These are phyloP conservation scores for Chondrosia reniformis DNA, from an alignment of 37 sponge, comb jelly and placozoan genomes.

Conservation along the genomic window DNA sequence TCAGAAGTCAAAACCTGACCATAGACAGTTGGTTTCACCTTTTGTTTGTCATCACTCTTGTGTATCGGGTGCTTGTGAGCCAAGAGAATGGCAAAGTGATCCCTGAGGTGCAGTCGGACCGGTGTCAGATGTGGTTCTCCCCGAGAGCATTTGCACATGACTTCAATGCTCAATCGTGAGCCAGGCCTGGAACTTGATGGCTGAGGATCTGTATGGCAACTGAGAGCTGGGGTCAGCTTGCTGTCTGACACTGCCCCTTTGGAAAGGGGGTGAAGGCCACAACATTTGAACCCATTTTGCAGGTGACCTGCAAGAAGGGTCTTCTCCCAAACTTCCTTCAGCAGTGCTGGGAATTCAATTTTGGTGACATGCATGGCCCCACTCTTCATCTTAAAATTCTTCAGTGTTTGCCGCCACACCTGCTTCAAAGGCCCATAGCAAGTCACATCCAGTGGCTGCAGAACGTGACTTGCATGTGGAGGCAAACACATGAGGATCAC, in stretches of 20 bases:
- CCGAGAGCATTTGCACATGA: background rate
- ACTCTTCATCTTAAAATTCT: too few species aligned
- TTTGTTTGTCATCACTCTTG: slow-evolving; percentile 5
- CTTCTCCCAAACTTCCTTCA: too few species aligned
- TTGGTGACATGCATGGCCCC: too few species aligned
- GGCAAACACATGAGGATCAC: slow-evolving; percentile 35
- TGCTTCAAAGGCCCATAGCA: slow-evolving; percentile 28
- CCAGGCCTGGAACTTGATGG: background rate
- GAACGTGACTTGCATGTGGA: slow-evolving; percentile 32
- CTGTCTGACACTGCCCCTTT: background rate
- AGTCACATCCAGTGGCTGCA: slow-evolving; percentile 42
- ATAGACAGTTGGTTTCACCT: slow-evolving; percentile 6
- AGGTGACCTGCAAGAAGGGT: too few species aligned
- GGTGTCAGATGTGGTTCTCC: slow-evolving; percentile 3
- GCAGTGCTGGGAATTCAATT: too few species aligned
- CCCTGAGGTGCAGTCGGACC: background rate
- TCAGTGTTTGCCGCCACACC: too few species aligned
- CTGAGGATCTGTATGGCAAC: background rate
- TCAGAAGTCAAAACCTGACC: slow-evolving; percentile 3
- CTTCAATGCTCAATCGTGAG: slow-evolving; percentile 9
- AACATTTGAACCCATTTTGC: too few species aligned
- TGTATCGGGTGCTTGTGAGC: background rate
- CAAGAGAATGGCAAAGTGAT: background rate
- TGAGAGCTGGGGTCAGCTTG: background rate
- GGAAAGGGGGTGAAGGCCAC: too few species aligned